Base-by-base conservation (phyloP, 2,888 invertebrate genomes). In the Nesidiocoris tenuis region DNA sequence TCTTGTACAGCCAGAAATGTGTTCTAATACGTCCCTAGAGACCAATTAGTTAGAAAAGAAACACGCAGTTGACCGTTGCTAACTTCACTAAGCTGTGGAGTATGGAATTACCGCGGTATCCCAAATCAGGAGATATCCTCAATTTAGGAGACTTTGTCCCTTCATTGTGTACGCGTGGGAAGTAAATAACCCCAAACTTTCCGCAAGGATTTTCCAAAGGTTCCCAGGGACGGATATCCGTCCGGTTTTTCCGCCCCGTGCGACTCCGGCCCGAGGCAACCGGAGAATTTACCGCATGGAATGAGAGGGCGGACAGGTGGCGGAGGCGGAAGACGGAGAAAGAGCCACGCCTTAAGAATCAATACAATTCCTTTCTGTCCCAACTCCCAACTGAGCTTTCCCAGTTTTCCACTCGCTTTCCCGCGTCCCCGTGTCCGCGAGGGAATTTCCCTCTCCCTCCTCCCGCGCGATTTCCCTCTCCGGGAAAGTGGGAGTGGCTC, bases 331-430 rank as follows among this genome's bases (percentile, higher is more conserved):
- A 74, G 56, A 21, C 59, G 70, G 72, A 67, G 68, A 66, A 59
- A 66, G 61, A 75, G 77, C 77, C 77, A 77, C 77, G 77, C 77
- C 77, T 77, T 77, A 77, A 77, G 77, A 77, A 77, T 77, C 77
- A 77, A 77, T 77, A 77, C 77, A 66, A 77, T 77, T 77, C 74
- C 76, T 68, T 39, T 39, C 74, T 67, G 74, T 74, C 66, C 64
- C 72, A 68, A 77, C 68, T 74, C 66, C 64, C 72, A 68, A 77
- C 68, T 77, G 77, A 72, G 74, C 76, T 76, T 66, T 77, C 65
- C 66, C 75, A 19, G 55, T n/a, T n/a, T n/a, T 67, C 67, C 16
- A 22, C 67, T 56, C 18, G 56, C 74, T 77, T 77, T 70, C 54
- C 12, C 17, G 54, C 55, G 12, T 55, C 66, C 54, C 22, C 39